These are phyloP conservation scores for Protaetia brevitarsis DNA, from an alignment of 1,140 invertebrate species.

Conservation along the genomic window DNA sequence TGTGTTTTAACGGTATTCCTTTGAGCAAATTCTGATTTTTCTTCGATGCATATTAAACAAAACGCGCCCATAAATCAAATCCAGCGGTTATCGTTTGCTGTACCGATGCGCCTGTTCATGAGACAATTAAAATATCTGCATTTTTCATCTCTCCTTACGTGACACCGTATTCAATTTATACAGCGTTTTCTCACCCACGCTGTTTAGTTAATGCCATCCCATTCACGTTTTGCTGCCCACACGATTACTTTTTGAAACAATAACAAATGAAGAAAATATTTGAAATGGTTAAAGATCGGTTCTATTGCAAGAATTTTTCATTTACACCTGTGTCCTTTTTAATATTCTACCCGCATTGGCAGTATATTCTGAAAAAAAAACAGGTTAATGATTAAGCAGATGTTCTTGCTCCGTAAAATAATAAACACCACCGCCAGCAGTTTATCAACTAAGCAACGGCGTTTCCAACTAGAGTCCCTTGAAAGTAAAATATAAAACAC, in stretches of 20 bases:
- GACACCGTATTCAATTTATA: constrained; percentile 16
- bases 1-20: constrained; percentile 11
- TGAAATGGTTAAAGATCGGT: neutral
- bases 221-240: neutral
- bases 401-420: too few relatives aligned
- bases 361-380: too few relatives aligned
- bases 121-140: constrained; percentile 17
- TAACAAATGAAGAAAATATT: neutral
- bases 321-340: too few relatives aligned
- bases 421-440: too few relatives aligned
- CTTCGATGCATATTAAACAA: constrained; percentile 1
- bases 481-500: neutral
- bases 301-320: too few relatives aligned
- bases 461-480: neutral
- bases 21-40: constrained; percentile 11
- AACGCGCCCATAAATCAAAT: neutral
- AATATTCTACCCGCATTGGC: too few relatives aligned
- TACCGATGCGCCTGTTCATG: neutral
- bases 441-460: too few relatives aligned
- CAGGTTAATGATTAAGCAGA: too few relatives aligned
- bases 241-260: neutral
- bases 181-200: constrained; percentile 2
- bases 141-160: constrained; percentile 15
- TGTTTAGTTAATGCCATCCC: neutral
- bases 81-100: neutral